Base-by-base conservation (phyloP, 2,797 vertebrate species). In the Salarias fasciatus region DNA sequence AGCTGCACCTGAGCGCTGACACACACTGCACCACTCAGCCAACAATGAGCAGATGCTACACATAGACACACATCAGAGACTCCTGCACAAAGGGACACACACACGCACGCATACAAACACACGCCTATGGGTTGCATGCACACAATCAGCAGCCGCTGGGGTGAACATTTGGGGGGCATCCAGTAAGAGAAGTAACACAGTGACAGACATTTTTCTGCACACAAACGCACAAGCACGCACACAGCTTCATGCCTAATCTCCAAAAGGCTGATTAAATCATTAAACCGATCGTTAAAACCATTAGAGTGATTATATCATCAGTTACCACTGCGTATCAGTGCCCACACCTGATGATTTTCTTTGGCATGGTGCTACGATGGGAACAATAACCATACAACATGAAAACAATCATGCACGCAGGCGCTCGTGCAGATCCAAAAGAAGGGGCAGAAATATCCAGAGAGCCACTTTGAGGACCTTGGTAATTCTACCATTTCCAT, bases 1-100 rank as follows among this genome's bases (percentile, higher is more conserved):
- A 80, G 86, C 80, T 86, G 84, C 88, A 90, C 84, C 86, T 86
- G 84, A 85, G 77, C 55, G 29, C 60, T 41, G 33, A 56, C 63
- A 64, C 78, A 80, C 81, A 75, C 61, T 56, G 59, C 51, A 63
- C 45, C 36, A 66, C 61, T 83, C 75, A 73, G 53, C 35, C 57
- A 38, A 75, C 72, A 77, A 72, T 29, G 61, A 83, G 53, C 80
- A 89, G 86, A 89, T 86, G 85, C 67, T 68, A 8, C 50, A 58
- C 44, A 40, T 33, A 79, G 42, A 71, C 59, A 72, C 5, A 11
- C 55, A 61, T 2, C 37, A 35, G 24, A 52, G 42, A 48, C 33
- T 35, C 44, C 30, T 37, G 11, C 33, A 53, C 63, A 55, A 11
- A 28, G 2, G 3, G 2, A 24, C 59, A 72, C 5, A 11, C 53